Conservation (phyloP, 2,888 invertebrate genomes). For the Bhutanitis thaidina region DNA sequence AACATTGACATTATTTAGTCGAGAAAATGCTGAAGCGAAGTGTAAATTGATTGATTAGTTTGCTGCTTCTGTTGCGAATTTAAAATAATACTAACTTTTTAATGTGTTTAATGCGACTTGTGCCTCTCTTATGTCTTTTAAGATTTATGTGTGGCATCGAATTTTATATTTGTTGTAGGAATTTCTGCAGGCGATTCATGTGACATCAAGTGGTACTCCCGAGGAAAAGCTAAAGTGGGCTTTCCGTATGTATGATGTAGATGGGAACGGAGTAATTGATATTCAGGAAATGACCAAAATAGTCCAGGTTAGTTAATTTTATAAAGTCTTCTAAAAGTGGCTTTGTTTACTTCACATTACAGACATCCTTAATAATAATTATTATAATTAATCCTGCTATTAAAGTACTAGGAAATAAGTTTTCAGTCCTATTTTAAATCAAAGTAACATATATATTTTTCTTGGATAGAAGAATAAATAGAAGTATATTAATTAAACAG, state of each 20-base stretch:
- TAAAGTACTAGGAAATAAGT: too few relatives aligned
- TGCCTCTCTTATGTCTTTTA: not conserved
- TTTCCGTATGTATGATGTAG: slow-evolving; percentile 99
- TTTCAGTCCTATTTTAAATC: too few relatives aligned
- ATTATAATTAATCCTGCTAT: too few relatives aligned
- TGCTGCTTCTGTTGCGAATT: not conserved
- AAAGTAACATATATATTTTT: too few relatives aligned
- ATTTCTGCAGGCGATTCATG: slow-evolving; percentile 98
- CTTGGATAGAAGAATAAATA: too few relatives aligned
- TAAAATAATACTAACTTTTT: not conserved
- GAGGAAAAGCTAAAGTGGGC: slow-evolving; percentile 99
- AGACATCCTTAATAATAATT: too few relatives aligned
- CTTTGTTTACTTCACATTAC: too few relatives aligned
- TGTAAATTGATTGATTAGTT: not conserved
- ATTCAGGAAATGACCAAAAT: slow-evolving; percentile 99
- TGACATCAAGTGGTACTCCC: slow-evolving; percentile 97
- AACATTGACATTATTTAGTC: not conserved
- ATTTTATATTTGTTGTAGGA: slow-evolving; percentile 84
- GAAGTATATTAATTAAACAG: too few relatives aligned
- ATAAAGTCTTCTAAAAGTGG: too few relatives aligned
- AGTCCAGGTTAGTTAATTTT: slow-evolving; percentile 87
- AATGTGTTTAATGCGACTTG: not conserved
- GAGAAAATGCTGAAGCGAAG: not conserved
- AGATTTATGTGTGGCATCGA: slow-evolving; percentile 27
- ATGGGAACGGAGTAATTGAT: slow-evolving; percentile 98